Evolutionary conservation across 2,888 invertebrate species (phyloP).

Genomic region (Scaptomyza flava): DNA sequence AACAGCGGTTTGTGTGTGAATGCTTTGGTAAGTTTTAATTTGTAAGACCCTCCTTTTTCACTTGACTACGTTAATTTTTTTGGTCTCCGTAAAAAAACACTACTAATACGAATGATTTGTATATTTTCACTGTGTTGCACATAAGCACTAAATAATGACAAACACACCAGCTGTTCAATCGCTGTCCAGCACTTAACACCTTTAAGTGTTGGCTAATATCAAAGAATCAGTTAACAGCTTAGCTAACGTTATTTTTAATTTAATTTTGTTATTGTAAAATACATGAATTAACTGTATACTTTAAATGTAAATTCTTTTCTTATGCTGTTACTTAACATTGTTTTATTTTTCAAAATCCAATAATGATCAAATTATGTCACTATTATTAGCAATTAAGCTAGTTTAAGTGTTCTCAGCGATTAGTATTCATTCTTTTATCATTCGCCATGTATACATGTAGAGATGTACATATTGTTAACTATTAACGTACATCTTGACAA

Average conservation of each 20-base stretch:
- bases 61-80: constrained; percentile 54
- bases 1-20: constrained; percentile 4
- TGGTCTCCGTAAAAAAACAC: constrained; percentile 64
- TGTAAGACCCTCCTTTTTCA: constrained; percentile 28
- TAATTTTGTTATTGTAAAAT: not conserved
- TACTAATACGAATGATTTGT: constrained; percentile 70
- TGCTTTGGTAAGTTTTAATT: constrained; percentile 7
- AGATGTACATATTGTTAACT: not conserved
- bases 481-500: not conserved
- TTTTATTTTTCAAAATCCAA: not conserved
- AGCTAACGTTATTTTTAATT: constrained; percentile 6
- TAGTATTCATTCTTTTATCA: not conserved
- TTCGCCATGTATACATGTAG: not conserved
- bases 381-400: not conserved
- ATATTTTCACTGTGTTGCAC: constrained; percentile 57
- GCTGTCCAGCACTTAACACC: constrained; percentile 35
- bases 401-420: not conserved
- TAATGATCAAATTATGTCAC: not conserved
- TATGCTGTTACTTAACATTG: not conserved
- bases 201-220: constrained; percentile 31
- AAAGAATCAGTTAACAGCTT: constrained; percentile 1
- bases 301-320: too few relatives aligned
- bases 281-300: too few relatives aligned
- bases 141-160: constrained; percentile 49
- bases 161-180: constrained; percentile 45